Base-by-base conservation (phyloP, 2,113 vertebrate species). In the Ceyx margarethae region DNA sequence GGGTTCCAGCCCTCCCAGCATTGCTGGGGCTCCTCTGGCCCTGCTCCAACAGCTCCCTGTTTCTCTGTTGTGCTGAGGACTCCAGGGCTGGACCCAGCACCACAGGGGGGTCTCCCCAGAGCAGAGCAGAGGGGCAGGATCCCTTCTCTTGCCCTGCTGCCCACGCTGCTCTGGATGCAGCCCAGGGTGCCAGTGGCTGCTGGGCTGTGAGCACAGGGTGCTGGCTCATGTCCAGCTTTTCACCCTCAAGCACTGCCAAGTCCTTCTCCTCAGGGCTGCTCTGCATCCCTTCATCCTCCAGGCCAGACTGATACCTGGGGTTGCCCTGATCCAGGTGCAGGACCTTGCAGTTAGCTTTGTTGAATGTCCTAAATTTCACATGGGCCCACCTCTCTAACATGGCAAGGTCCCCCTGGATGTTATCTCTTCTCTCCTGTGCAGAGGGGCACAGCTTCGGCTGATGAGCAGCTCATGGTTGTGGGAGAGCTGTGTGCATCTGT, bases 121-220 rank as follows among this genome's bases (percentile, higher is more conserved):
- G 56, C 56, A 18, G n/a, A 22, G n/a, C n/a, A 58, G 56, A 58
- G n/a, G n/a, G 56, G 56, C 56, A 58, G 19, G 9, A 58, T 58
- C 56, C n/a, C 57, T 21, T 35, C 21, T n/a, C n/a, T 22, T 6
- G 21, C 10, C 57, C 57, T 58, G 31, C 57, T 58, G 57, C n/a
- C 57, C 57, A 58, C 8, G 20, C 19, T 22, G 57, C 57, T 58
- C 20, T n/a, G 57, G 31, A 22, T 14, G 53, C n/a, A 58, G 57
- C 57, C 19, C n/a, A 58, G 57, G 19, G 12, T 19, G 31, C 6
- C 18, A n/a, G 20, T 57, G 31, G n/a, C 57, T 58, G 7, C 20
- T 23, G n/a, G 57, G n/a, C 54, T 64, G 31, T 3, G 1, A 64
- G 20, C 0, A 0, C 46, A 29, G 15, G 1, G 9, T 29, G n/a